These are phyloP conservation scores for Microcebus griseorufus DNA, from an alignment of 2,113 vertebrate species.

Conservation along the genomic window DNA sequence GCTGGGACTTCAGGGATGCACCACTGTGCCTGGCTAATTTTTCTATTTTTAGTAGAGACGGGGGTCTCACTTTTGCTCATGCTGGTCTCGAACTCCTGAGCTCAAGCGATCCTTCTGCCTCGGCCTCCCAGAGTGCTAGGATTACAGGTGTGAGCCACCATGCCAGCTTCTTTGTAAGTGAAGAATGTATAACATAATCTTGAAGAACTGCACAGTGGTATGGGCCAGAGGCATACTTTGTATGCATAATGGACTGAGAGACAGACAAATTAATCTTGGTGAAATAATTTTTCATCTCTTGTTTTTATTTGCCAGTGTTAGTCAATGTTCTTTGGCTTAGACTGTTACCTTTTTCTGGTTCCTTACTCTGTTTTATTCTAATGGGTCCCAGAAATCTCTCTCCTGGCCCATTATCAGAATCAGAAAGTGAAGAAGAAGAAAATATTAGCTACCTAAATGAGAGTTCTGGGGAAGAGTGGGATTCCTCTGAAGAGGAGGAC, in stretches of 20 bases:
- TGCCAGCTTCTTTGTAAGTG: constrained; percentile 14
- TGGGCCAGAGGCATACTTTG: not conserved
- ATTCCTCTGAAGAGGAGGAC: constrained; percentile 61
- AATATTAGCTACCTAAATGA: not conserved
- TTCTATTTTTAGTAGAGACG: too few relatives aligned
- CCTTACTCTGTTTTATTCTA: not conserved
- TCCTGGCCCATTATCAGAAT: constrained; percentile 49
- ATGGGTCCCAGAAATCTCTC: constrained; percentile 65
- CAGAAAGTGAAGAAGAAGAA: constrained; percentile 60
- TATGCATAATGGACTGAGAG: constrained; percentile 9
- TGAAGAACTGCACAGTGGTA: not conserved
- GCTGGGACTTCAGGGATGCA: too few relatives aligned
- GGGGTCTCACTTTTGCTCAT: too few relatives aligned
- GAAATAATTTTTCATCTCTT: constrained; percentile 31
- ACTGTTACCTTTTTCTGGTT: constrained; percentile 41
- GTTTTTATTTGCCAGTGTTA: constrained; percentile 28
- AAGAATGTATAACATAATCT: constrained; percentile 45
- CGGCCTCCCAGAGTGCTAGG: too few relatives aligned
- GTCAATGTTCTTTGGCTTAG: constrained; percentile 32
- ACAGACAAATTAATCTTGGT: constrained; percentile 41
- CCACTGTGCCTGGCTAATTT: too few relatives aligned
- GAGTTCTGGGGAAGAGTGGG: constrained; percentile 43
- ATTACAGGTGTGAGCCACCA: too few relatives aligned
- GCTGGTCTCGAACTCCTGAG: too few relatives aligned
- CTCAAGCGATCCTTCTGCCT: too few relatives aligned